Evolutionary conservation across 1,140 invertebrate genomes (phyloP).

Genomic region (Drosophila repletoides): DNA sequence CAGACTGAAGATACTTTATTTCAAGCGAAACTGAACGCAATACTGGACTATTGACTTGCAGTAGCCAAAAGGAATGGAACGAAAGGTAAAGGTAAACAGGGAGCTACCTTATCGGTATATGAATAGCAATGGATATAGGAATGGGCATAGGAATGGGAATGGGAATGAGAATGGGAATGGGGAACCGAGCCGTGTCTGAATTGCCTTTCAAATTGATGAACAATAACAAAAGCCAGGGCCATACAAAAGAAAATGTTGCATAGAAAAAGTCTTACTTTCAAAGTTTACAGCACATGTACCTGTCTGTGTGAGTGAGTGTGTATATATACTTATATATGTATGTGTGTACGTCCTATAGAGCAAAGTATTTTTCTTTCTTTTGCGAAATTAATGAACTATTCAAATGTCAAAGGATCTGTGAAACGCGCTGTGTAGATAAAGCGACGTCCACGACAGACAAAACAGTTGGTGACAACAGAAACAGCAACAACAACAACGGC

Average conservation of each 20-base stretch:
- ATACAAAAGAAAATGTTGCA: constrained; percentile 72
- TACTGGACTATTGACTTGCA: not conserved
- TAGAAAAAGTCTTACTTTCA: constrained; percentile 71
- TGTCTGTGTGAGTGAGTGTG: not conserved
- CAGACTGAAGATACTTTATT: constrained; percentile 1
- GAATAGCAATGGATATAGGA: constrained; percentile 6
- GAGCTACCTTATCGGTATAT: too few species aligned
- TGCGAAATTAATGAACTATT: constrained; percentile 80
- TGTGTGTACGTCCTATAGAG: constrained; percentile 3
- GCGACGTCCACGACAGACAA: constrained; percentile 47
- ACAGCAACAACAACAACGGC: constrained; percentile 43
- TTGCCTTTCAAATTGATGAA: constrained; percentile 80
- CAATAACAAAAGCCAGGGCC: constrained; percentile 69
- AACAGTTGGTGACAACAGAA: constrained; percentile 14
- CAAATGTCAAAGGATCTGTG: constrained; percentile 78
- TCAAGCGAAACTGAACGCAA: constrained; percentile 3
- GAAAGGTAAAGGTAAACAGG: not conserved
- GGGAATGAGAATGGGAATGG: not conserved
- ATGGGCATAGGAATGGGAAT: constrained; percentile 2
- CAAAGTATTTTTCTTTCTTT: constrained; percentile 62
- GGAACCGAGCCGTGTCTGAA: constrained; percentile 15
- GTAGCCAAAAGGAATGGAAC: not conserved
- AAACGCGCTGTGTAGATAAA: constrained; percentile 46
- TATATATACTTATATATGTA: not conserved
- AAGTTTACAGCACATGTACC: constrained; percentile 48